These are phyloP conservation scores for Tragulus kanchil DNA, from an alignment of 2,113 vertebrate genomes.

Conservation along the genomic window DNA sequence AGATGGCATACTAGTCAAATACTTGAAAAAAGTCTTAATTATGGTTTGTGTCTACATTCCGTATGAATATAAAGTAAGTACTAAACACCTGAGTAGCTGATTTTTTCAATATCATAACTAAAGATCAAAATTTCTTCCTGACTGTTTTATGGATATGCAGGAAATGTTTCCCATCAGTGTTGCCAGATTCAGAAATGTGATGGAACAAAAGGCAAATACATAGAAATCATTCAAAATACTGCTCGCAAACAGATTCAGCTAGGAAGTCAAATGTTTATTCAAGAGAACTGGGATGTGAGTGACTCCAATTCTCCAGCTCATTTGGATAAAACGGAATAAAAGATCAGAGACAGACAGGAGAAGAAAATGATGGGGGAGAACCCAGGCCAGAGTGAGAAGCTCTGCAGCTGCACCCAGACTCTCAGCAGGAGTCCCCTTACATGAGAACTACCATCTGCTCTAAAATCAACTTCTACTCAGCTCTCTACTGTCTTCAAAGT, in stretches of 20 bases:
- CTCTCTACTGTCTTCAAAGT: neutral
- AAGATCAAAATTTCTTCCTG: constrained; percentile 44
- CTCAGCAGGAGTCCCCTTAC: neutral
- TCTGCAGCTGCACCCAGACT: neutral
- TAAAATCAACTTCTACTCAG: neutral
- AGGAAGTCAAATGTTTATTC: neutral
- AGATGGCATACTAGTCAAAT: neutral
- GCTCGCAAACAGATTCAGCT: neutral
- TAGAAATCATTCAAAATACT: constrained; percentile 38
- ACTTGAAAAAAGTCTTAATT: constrained; percentile 10
- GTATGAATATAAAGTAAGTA: neutral
- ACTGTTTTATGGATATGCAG: neutral
- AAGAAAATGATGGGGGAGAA: neutral
- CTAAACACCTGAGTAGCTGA: neutral
- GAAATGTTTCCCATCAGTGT: neutral
- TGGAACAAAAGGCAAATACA: neutral
- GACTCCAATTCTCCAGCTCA: neutral
- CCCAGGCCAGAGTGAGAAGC: neutral
- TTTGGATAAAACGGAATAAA: neutral
- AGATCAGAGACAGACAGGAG: neutral
- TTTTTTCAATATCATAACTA: constrained; percentile 1
- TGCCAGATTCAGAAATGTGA: constrained; percentile 35
- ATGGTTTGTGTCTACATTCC: neutral
- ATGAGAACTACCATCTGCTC: neutral
- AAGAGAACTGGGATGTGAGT: neutral